Evolutionary conservation across 2,113 vertebrate genomes (phyloP), one percentile per base, ranked within the genome.

Genomic region (Heterotilapia buettikoferi): DNA sequence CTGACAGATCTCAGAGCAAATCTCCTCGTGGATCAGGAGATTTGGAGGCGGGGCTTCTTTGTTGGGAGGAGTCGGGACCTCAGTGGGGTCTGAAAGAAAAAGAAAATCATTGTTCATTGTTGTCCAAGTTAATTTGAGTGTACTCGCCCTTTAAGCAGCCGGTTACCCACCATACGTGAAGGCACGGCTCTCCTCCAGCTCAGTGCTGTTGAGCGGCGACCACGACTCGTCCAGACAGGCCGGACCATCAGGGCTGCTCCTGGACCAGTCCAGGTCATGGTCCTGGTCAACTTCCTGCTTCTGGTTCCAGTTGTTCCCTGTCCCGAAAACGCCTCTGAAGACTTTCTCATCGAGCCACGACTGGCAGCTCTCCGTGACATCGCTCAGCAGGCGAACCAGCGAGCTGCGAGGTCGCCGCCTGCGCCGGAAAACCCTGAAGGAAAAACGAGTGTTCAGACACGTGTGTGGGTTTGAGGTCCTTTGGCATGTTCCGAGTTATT

Each of bases 381-480:
- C 89, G 21, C 31, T 94, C 61, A 98, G 95, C 88, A 97, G 94
- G 16, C 92, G 95, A 82, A 87, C 94, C 90, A 97, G 92, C 38
- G 97, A 95, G 38, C 86, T 81, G 47, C 89, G 96, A 56, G 93
- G 92, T 59, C 94, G 94, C 31, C 96, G 97, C 12, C 96, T 92
- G 19, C 96, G 94, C 24, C 96, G 94, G 93, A 98, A 98, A 45
- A 98, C 88, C 2, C 97, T 98, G 68, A 90, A 10, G 24, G 16
- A 47, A 40, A 11, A 52, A 52, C 8, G 4, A 31, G 33, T 1
- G 33, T 21, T 66, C 33, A 66, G 56, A 59, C 26, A 61, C 5
- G 18, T 2, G 16, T 36, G 68, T 29, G 71, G 24, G 71, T 47
- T 2, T 29, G 9, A 76, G 24, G 43, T 19, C 61, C 33, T 66